These are phyloP conservation scores for Melanophora roralis DNA, from an alignment of 2,888 invertebrate genomes.

Conservation along the genomic window DNA sequence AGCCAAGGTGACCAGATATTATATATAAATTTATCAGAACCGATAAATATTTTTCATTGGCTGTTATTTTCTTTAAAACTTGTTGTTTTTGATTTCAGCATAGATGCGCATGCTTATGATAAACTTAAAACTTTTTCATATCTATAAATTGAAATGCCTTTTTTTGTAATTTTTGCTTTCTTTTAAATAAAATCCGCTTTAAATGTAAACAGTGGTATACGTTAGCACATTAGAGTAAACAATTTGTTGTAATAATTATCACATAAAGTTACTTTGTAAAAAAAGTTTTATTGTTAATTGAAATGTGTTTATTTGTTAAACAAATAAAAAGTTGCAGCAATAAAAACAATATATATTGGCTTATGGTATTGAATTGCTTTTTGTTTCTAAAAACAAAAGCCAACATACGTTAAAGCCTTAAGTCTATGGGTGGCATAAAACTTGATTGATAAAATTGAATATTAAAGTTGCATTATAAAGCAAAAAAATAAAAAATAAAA, in stretches of 20 bases:
- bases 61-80: too few relatives aligned
- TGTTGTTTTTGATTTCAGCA: too few relatives aligned
- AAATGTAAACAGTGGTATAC: neutral
- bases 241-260: constrained; percentile 56
- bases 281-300: constrained; percentile 37
- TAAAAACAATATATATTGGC: neutral
- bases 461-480: neutral
- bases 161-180: neutral
- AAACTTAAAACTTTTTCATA: too few relatives aligned
- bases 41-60: too few relatives aligned
- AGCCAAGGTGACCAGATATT: too few relatives aligned
- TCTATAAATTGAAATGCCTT: too few relatives aligned
- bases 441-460: constrained; percentile 7
- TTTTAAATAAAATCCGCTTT: constrained; percentile 15
- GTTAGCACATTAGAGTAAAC: constrained; percentile 29
- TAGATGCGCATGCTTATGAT: too few relatives aligned
- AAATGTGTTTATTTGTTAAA: constrained; percentile 53
- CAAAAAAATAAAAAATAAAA: constrained; percentile 4
- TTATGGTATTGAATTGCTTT: constrained; percentile 33
- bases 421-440: constrained; percentile 56
- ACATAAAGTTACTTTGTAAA: constrained; percentile 19
- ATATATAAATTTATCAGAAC: too few relatives aligned
- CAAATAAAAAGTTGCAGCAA: constrained; percentile 25
- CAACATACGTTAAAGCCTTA: constrained; percentile 47
- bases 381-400: constrained; percentile 35